Conservation (phyloP, 1,140 invertebrate species). For the Drosophila sturtevanti region DNA sequence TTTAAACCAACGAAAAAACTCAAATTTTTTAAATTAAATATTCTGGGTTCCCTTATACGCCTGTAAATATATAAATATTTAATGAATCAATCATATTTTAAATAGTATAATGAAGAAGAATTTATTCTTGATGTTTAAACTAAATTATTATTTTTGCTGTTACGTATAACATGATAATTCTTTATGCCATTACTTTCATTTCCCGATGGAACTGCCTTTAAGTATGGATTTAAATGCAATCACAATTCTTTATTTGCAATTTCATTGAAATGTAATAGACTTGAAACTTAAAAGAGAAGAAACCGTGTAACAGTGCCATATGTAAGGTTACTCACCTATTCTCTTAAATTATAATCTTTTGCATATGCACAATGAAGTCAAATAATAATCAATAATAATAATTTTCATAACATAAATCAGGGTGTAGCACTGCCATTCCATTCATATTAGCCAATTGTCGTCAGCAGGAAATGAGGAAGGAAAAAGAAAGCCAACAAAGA, state of each 20-base stretch:
- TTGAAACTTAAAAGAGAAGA: neutral
- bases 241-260: too few species aligned
- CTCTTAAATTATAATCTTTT: constrained; percentile 57
- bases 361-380: constrained; percentile 36
- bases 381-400: constrained; percentile 48
- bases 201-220: too few species aligned
- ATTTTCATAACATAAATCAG: constrained; percentile 61
- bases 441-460: constrained; percentile 45
- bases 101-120: too few species aligned
- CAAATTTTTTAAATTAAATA: neutral
- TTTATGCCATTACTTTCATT: too few species aligned
- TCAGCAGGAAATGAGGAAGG: neutral
- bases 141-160: too few species aligned
- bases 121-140: too few species aligned
- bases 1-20: constrained; percentile 19
- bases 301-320: neutral
- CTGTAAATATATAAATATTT: too few species aligned
- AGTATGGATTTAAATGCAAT: too few species aligned
- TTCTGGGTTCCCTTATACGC: neutral
- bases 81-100: too few species aligned
- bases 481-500: neutral
- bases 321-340: neutral
- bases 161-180: too few species aligned
- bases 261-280: neutral
- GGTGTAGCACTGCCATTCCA: constrained; percentile 22